Percentiles rank a stretch among this genome's conserved stretches.
These are phyloP conservation scores for Malacoraja senta DNA, from an alignment of 2,797 vertebrate species.

Conservation along the genomic window DNA sequence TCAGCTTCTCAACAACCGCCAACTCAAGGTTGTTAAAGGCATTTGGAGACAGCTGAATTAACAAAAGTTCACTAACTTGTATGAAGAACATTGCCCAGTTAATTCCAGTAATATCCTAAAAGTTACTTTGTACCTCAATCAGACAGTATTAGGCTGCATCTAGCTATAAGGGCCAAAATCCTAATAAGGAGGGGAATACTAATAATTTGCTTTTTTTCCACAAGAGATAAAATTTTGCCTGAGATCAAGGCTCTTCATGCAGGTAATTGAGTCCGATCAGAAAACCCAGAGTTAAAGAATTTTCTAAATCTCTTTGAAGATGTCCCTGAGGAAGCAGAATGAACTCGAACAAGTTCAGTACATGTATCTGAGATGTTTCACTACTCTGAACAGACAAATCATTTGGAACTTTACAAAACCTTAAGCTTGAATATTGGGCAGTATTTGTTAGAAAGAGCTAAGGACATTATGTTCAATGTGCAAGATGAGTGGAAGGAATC, in stretches of 20 bases:
- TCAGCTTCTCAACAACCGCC: not conserved
- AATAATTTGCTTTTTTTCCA: constrained; percentile 17
- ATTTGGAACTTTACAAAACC: not conserved
- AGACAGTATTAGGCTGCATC: not conserved
- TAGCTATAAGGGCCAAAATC: not conserved
- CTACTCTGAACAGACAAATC: not conserved
- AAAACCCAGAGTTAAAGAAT: constrained; percentile 29
- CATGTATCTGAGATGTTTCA: not conserved
- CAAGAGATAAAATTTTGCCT: not conserved
- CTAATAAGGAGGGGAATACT: constrained; percentile 32
- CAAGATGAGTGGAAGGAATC: not conserved
- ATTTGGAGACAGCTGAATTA: not conserved
- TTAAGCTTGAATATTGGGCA: not conserved
- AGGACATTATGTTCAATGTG: too few relatives aligned
- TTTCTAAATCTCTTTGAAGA: constrained; percentile 31
- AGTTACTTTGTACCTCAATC: too few relatives aligned
- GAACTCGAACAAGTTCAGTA: not conserved
- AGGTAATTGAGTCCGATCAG: constrained; percentile 35
- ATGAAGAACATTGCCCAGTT: constrained; percentile 5
- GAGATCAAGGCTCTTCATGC: constrained; percentile 20
- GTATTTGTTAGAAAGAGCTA: not conserved
- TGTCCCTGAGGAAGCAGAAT: constrained; percentile 17
- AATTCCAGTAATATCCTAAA: not conserved
- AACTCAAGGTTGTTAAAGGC: not conserved
- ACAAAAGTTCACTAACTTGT: constrained; percentile 1